Conservation (phyloP, 1,140 invertebrate species). For the Venturia canescens region DNA sequence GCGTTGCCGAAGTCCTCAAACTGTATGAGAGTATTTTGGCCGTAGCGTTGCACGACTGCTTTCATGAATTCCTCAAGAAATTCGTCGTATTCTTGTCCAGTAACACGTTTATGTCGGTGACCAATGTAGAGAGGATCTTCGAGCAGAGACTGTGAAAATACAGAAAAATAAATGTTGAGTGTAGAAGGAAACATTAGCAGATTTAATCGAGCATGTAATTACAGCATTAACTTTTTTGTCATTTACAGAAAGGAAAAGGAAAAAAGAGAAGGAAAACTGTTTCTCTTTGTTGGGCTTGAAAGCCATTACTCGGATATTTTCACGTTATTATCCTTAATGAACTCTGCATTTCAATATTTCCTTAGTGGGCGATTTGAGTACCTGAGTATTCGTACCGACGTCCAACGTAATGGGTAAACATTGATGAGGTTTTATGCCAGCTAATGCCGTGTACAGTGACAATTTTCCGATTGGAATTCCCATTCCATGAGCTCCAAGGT, state of each 20-base stretch:
- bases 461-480: conserved; percentile 96
- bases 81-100: conserved; percentile 91
- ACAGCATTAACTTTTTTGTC: too few relatives aligned
- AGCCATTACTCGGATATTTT: too few relatives aligned
- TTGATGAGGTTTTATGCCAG: conserved; percentile 93
- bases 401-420: conserved; percentile 94
- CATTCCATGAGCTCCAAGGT: conserved; percentile 96
- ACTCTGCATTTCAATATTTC: background rate
- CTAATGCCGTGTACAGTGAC: conserved; percentile 93
- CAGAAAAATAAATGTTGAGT: conserved; percentile 3
- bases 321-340: background rate
- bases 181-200: too few relatives aligned
- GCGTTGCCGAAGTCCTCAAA: conserved; percentile 97
- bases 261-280: background rate
- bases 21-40: conserved; percentile 90
- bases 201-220: too few relatives aligned
- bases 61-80: conserved; percentile 99
- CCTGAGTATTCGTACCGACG: conserved; percentile 94
- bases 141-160: conserved; percentile 80
- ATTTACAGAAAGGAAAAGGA: too few relatives aligned
- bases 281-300: background rate
- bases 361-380: conserved; percentile 54
- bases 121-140: conserved; percentile 97
- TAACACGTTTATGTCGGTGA: conserved; percentile 87
- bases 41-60: conserved; percentile 90